phyloP scores from a whole-genome alignment of 2,113 vertebrate genomes.

The Noturus placidus region DNA sequence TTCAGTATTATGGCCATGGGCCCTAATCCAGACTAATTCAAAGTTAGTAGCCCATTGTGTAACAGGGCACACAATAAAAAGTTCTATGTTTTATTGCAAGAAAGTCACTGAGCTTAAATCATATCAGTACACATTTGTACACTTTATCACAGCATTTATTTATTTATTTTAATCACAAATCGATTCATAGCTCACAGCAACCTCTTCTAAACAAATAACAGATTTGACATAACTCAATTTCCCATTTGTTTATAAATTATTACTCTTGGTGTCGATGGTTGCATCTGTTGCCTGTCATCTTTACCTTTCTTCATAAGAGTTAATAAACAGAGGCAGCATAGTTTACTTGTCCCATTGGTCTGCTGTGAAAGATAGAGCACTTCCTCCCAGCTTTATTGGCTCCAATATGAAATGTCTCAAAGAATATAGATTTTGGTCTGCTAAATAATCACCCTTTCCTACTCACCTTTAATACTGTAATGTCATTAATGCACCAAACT shows the following conservation, averaged over 20 bases:
- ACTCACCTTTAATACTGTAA: slow-evolving; percentile 7
- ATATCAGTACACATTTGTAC: neutral
- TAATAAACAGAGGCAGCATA: slow-evolving; percentile 9
- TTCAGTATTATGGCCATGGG: slow-evolving; percentile 17
- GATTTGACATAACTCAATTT: neutral
- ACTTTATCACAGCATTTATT: neutral
- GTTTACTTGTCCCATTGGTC: slow-evolving; percentile 32
- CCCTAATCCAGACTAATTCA: slow-evolving; percentile 9
- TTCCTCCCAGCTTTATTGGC: slow-evolving; percentile 41
- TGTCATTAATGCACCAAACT: neutral
- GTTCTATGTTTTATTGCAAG: slow-evolving; percentile 7
- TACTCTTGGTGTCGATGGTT: neutral
- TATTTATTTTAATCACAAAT: neutral
- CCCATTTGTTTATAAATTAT: neutral
- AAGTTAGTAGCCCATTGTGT: slow-evolving; percentile 33
- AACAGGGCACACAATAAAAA: neutral
- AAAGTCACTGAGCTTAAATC: neutral
- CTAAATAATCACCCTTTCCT: slow-evolving; percentile 18
- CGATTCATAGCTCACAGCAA: neutral
- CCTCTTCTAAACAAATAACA: neutral
- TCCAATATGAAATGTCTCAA: slow-evolving; percentile 25
- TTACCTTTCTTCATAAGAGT: slow-evolving; percentile 17
- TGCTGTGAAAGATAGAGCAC: slow-evolving; percentile 26
- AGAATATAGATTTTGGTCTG: slow-evolving; percentile 5
- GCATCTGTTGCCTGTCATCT: neutral